Evolutionary conservation across 2,797 vertebrate genomes (phyloP), one percentile per base, ranked within the genome.

Genomic region (Poecile montanus): DNA sequence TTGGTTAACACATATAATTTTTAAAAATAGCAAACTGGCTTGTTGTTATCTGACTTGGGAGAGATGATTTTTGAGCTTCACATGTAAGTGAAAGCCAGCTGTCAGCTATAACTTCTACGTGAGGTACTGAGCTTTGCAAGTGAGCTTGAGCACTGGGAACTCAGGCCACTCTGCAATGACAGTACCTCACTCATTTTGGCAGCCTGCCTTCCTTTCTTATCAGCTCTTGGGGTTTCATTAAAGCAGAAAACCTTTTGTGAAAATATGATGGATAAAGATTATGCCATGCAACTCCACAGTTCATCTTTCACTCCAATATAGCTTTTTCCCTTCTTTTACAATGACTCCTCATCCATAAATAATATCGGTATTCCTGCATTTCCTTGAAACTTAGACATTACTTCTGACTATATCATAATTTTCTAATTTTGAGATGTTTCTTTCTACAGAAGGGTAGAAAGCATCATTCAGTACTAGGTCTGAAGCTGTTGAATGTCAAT

Each of bases 1-100:
- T 66, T 36, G 6, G 15, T 51, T 85, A 68, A 61, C 34, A 61
- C 3, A 30, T 0, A 1, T 26, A 0, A 12, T 54, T 76, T 71
- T 92, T 44, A 29, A 76, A 91, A 90, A 34, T 1, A 19, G 21
- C 8, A 50, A 67, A 27, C 30, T 70, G 13, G 0, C 9, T 86
- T 85, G 54, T 51, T 9, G 4, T 47, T 42, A 38, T 63, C 29
- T 85, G 61, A 83, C 34, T 27, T 79, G 44, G 78, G 29, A 50
- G 53, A 79, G 20, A 47, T 25, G 2, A 71, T 50, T 88, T 89
- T 77, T 74, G 77, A 57, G 9, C 29, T 74, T 85, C 36, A 53
- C 15, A 42, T 30, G 3, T 36, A 30, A 73, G 48, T 70, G 36
- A 72, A 73, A 85, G 78, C 3, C 29, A 86, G 10, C 17, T 0